Conservation (phyloP, 2,888 invertebrate species). For the Drosophila recens region DNA sequence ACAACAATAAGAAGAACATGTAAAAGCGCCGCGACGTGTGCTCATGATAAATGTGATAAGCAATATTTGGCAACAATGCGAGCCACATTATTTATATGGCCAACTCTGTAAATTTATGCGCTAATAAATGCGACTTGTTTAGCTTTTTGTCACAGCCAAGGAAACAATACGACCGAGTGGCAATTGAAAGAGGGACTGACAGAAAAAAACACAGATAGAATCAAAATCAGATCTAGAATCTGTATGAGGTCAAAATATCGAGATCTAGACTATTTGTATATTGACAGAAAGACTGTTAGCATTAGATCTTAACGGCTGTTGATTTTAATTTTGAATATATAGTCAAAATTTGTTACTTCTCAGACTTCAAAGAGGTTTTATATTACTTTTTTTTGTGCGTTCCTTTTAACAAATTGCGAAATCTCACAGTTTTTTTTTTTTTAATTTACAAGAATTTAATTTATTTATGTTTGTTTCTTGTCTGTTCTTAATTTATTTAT, state of each 20-base stretch:
- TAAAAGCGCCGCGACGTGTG: slow-evolving; percentile 69
- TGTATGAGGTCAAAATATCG: not conserved
- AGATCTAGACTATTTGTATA: too few relatives aligned
- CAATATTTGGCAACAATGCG: slow-evolving; percentile 66
- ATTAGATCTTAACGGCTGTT: too few relatives aligned
- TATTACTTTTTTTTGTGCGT: too few relatives aligned
- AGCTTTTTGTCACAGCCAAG: slow-evolving; percentile 7
- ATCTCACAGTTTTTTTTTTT: too few relatives aligned
- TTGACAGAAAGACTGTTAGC: too few relatives aligned
- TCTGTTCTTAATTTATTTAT: too few relatives aligned
- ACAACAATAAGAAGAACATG: slow-evolving; percentile 48
- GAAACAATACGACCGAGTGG: not conserved
- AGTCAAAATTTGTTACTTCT: too few relatives aligned
- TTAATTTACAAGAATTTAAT: too few relatives aligned
- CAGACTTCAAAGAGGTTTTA: too few relatives aligned
- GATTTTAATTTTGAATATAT: too few relatives aligned
- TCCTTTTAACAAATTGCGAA: too few relatives aligned
- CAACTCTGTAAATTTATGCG: slow-evolving; percentile 42
- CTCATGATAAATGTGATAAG: slow-evolving; percentile 76
- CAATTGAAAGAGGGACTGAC: not conserved
- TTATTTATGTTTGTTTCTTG: too few relatives aligned
- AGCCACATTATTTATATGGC: slow-evolving; percentile 38
- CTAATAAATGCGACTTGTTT: slow-evolving; percentile 48
- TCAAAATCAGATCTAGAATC: not conserved
- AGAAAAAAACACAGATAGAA: not conserved